These are phyloP conservation scores for Brenthis hecate DNA, from an alignment of 2,888 invertebrate genomes.

Conservation along the genomic window DNA sequence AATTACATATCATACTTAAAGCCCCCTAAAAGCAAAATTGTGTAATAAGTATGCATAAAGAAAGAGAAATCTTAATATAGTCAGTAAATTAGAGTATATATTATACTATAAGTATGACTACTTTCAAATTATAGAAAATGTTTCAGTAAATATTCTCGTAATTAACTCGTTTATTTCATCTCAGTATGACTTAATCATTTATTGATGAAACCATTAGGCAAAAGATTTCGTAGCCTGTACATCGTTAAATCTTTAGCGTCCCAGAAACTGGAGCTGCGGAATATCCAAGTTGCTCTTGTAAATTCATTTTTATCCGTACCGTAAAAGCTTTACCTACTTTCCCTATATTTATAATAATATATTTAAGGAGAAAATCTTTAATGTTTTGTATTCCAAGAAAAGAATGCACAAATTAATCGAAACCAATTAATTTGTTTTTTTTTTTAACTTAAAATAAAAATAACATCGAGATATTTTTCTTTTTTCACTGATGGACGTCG, in stretches of 20 bases:
- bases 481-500: no score
- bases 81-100: conserved; percentile 33
- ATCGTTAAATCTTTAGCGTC: conserved; percentile 74
- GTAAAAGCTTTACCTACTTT: not conserved
- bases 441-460: no score
- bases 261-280: conserved; percentile 75
- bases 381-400: not conserved
- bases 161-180: not conserved
- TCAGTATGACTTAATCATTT: not conserved
- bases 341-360: not conserved
- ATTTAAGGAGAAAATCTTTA: not conserved
- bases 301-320: not conserved
- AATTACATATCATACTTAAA: not conserved
- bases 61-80: conserved; percentile 13
- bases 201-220: conserved; percentile 3
- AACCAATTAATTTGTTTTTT: no score
- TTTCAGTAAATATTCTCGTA: not conserved
- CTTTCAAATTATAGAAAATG: conserved; percentile 1
- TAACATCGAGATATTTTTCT: no score
- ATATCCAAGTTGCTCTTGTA: conserved; percentile 69
- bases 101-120: conserved; percentile 21
- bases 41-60: not conserved
- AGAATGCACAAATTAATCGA: no score
- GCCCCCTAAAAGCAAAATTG: conserved; percentile 25
- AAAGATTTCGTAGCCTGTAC: conserved; percentile 67